Evolutionary conservation across 2,888 invertebrate genomes (phyloP).

Genomic region (Pediacus dermestoides): DNA sequence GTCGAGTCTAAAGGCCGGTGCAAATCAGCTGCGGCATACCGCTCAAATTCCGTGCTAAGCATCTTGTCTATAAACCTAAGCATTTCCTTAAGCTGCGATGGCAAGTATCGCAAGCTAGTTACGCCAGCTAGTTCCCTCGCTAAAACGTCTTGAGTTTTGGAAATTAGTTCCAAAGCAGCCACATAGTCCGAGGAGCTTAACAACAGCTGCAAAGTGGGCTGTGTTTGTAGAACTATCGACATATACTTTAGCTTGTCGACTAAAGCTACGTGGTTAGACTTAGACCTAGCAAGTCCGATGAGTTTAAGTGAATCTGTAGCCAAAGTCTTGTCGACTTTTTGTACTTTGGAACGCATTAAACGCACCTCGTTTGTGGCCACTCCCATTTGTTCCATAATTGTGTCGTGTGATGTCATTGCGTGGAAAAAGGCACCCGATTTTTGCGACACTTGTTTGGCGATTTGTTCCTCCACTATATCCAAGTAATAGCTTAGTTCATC

Average conservation of each 20-base stretch:
- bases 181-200: conserved; percentile 96
- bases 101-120: conserved; percentile 91
- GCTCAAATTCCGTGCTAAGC: conserved; percentile 91
- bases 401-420: conserved; percentile 97
- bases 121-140: conserved; percentile 86
- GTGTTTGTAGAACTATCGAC: conserved; percentile 95
- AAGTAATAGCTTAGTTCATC: conserved; percentile 91
- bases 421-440: conserved; percentile 97
- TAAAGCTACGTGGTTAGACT: conserved; percentile 62
- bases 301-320: conserved; percentile 78
- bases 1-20: conserved; percentile 71
- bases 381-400: conserved; percentile 91
- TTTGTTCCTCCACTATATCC: conserved; percentile 91
- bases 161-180: conserved; percentile 93
- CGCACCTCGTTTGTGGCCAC: conserved; percentile 75
- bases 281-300: conserved; percentile 65
- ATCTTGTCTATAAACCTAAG: conserved; percentile 94
- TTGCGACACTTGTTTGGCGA: conserved; percentile 87
- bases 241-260: conserved; percentile 81
- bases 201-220: conserved; percentile 92
- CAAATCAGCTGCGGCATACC: conserved; percentile 86
- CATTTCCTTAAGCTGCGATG: conserved; percentile 94
- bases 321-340: conserved; percentile 71
- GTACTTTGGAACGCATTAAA: conserved; percentile 69
- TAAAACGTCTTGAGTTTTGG: conserved; percentile 92